phyloP scores from a whole-genome alignment of 2,113 vertebrate genomes.

The chimpanzee (Pan troglodytes) region NHGRI_mPanTro3-v2.1_pri NC_072404.2:101001001-101001500 shows the following conservation, averaged over 20 bases:
- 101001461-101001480: background rate
- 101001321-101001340: background rate
- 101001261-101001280: background rate
- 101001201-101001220: background rate
- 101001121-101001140: conserved; percentile 11
- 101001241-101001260: background rate
- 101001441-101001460: conserved; percentile 44
- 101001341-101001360: background rate
- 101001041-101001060: background rate
- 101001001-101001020: background rate
- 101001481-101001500: background rate
- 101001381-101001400: conserved; percentile 16
- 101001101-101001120: background rate
- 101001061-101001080: background rate
- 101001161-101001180: background rate
- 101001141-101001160: background rate
- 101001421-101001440: background rate
- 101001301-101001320: background rate
- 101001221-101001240: background rate
- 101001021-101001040: conserved; percentile 19
- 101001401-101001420: background rate
- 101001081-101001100: conserved; percentile 3
- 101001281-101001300: conserved; percentile 25
- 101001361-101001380: background rate
- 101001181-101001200: background rate